Evolutionary conservation across 2,888 invertebrate genomes (phyloP), one percentile per base, ranked within the genome.

Genomic region (Patella ulyssiponensis): DNA sequence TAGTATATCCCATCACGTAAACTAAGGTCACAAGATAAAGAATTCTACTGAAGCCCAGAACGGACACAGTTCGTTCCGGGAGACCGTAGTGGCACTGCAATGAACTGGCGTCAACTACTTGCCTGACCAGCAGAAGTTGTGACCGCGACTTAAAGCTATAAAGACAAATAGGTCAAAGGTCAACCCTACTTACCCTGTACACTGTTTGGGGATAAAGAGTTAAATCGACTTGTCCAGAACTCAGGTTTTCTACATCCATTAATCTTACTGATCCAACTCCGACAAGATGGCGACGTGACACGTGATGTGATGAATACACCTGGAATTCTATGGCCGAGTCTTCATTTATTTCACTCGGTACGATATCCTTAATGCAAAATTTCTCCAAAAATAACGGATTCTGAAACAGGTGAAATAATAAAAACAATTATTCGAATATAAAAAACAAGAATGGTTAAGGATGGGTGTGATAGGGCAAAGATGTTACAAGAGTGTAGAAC

Each of bases 291-390:
- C 88, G 85, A 52, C 88, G 78, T 12, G 88, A 86, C 64, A 88
- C 87, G 73, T 87, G 87, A 77, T 89, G 88, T 4, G 88, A 86
- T 14, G 88, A 88, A 80, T 89, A 89, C n/a, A 89, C 87, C 82
- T 89, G 88, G 78, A 89, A 89, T 80, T 89, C 89, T 54, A 89
- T 76, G 9, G 86, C 86, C 15, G 86, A 84, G 71, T 86, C 86
- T 11, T 89, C 89, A n/a, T 80, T 84, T 54, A 87, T 79, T 44
- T 86, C 87, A 51, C 80, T 83, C 56, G 85, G 81, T 15, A 83
- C 82, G 17, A 89, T 76, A 70, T 88, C 89, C 76, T 84, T 84
- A 80, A 89, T 89, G 70, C 84, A 79, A 76, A 89, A 89, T 79
- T 88, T 88, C 78, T 89, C 89, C 20, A 88, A 81, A 81, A 88